phyloP scores from a whole-genome alignment of 2,888 invertebrate species.

The Euclidia mi region DNA sequence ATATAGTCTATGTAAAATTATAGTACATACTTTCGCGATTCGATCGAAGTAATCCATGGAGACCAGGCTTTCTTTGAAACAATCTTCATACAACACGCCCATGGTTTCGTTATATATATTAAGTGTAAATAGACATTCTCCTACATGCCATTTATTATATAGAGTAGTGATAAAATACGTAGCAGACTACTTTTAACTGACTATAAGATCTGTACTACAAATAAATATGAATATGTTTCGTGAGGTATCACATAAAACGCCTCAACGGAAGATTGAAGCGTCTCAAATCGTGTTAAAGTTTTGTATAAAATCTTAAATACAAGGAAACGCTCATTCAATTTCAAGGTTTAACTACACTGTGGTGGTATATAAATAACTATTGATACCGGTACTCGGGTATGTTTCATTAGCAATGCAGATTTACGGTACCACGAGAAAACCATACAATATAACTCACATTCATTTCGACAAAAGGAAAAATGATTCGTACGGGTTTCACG shows the following conservation, averaged over 20 bases:
- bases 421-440: constrained; percentile 55
- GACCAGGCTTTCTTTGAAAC: no score
- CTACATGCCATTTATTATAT: no score
- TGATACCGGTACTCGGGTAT: constrained; percentile 58
- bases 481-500: constrained; percentile 1
- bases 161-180: no score
- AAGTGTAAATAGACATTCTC: no score
- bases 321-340: constrained; percentile 46
- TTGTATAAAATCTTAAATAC: constrained; percentile 32
- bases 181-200: no score
- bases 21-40: no score
- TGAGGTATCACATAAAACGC: background rate
- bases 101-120: no score
- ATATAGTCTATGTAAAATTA: background rate
- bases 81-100: no score
- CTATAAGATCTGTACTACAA: no score
- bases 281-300: constrained; percentile 25
- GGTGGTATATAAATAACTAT: constrained; percentile 51
- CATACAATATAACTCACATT: constrained; percentile 45
- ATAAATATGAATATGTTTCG: no score
- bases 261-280: constrained; percentile 10
- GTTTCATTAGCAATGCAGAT: constrained; percentile 70
- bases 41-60: no score
- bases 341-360: constrained; percentile 49
- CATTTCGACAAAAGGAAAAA: background rate